Base-by-base conservation (phyloP, 2,888 invertebrate species). In the Mesodorylaimus sp. region DNA sequence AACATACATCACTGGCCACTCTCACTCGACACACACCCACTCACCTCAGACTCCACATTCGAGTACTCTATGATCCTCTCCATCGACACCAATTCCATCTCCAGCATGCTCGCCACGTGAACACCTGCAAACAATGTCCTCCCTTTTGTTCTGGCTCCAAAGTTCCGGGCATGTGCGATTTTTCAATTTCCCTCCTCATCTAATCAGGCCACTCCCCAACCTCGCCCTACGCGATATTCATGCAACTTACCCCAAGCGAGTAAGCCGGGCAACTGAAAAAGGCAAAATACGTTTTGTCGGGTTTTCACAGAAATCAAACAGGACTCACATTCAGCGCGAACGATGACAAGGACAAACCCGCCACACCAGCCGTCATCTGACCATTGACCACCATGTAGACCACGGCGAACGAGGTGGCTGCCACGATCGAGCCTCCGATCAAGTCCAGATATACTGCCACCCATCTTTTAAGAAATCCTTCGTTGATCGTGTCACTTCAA, bases 71-170 rank as follows among this genome's bases (percentile, higher is more conserved):
- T 16, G 19, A 54, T 27, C 23, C 53, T 42, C 36, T 53, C 54
- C 2, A 53, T 27, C 23, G 53, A 36, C 13, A 53, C 45, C 5
- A 53, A 28, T 25, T 54, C 41, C 53, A 84, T 79, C 68, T 91
- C 91, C 0, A 88, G 87, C 70, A 89, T 91, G 2, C 89, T 85
- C 64, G 91, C 83, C 16, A 84, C 81, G 64, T 81, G 82, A 1
- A 95, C 80, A 19, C 91, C n/a, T n/a, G n/a, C n/a, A n/a, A n/a
- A n/a, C n/a, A n/a, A n/a, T n/a, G n/a, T n/a, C n/a, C n/a, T n/a
- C n/a, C n/a, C n/a, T n/a, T n/a, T n/a, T n/a, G n/a, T n/a, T n/a
- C n/a, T n/a, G n/a, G n/a, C n/a, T n/a, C n/a, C n/a, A n/a, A n/a
- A n/a, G n/a, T n/a, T n/a, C n/a, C n/a, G n/a, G n/a, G n/a, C n/a